phyloP scores from a whole-genome alignment of 2,113 vertebrate genomes.

The Elephas maximus region DNA sequence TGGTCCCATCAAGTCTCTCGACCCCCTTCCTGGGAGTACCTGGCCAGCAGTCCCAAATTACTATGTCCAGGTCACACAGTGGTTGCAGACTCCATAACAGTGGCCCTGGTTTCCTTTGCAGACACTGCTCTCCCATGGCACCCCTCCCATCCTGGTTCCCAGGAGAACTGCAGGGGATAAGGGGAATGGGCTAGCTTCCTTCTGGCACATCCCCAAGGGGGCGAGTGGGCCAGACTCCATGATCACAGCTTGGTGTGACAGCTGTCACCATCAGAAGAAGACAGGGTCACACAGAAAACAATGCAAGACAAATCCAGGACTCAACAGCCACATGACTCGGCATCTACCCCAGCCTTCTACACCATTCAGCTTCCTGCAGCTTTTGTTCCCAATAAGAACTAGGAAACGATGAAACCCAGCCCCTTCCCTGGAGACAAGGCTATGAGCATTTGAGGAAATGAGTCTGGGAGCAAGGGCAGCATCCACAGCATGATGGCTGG shows the following conservation, averaged over 20 bases:
- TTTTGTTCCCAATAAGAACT: slow-evolving; percentile 8
- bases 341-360: slow-evolving; percentile 57
- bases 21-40: neutral
- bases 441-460: slow-evolving; percentile 58
- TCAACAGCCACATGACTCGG: slow-evolving; percentile 67
- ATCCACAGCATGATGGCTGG: rapidly evolving
- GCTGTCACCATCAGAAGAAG: slow-evolving; percentile 78
- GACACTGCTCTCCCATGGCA: neutral
- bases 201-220: too few relatives aligned
- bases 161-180: too few relatives aligned
- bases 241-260: slow-evolving; percentile 73
- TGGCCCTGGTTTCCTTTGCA: neutral
- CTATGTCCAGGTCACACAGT: slow-evolving; percentile 35
- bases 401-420: neutral
- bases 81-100: slow-evolving; percentile 10
- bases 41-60: neutral
- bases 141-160: too few relatives aligned
- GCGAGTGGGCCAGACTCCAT: too few relatives aligned
- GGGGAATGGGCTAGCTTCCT: too few relatives aligned
- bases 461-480: neutral
- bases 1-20: neutral
- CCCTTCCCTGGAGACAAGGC: slow-evolving; percentile 69
- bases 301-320: neutral
- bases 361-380: slow-evolving; percentile 7
- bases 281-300: slow-evolving; percentile 64